Evolutionary conservation across 1,140 invertebrate genomes (phyloP).

Genomic region (Heliconius nattereri): DNA sequence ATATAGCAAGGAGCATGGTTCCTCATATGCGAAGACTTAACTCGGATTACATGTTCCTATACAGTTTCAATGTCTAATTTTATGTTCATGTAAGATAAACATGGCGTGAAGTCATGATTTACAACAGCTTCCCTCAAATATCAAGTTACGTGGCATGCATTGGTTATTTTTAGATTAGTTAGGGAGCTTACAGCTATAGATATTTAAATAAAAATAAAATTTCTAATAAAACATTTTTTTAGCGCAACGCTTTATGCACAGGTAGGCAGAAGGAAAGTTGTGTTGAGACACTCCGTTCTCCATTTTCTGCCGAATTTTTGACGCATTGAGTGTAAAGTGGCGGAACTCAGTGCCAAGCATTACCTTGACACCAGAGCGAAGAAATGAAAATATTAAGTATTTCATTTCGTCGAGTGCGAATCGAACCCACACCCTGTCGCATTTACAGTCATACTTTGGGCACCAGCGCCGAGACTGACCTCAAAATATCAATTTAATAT

Average conservation of each 20-base stretch:
- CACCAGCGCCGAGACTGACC: no score
- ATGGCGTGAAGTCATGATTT: slow-evolving; percentile 25
- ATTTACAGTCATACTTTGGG: no score
- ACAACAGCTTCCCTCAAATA: slow-evolving; percentile 25
- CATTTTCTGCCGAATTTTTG: no score
- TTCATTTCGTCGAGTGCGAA: no score
- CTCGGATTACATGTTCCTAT: slow-evolving; percentile 13
- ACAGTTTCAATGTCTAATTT: slow-evolving; percentile 12
- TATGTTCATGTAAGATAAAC: slow-evolving; percentile 22
- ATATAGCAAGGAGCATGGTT: neutral
- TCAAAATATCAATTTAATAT: neutral
- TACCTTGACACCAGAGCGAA: no score
- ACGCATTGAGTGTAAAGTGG: no score
- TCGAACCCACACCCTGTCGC: no score
- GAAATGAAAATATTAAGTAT: no score
- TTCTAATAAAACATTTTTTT: neutral
- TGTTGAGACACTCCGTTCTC: no score
- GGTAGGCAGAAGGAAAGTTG: no score
- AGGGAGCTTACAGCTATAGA: neutral
- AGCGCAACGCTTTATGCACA: no score
- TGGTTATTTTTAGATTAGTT: slow-evolving; percentile 21
- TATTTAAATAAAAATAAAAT: neutral
- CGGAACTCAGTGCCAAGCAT: no score
- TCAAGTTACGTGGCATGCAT: slow-evolving; percentile 12
- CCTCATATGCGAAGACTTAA: neutral